These are phyloP conservation scores for Regulus satrapa DNA, from an alignment of 2,113 vertebrate genomes.

Conservation along the genomic window DNA sequence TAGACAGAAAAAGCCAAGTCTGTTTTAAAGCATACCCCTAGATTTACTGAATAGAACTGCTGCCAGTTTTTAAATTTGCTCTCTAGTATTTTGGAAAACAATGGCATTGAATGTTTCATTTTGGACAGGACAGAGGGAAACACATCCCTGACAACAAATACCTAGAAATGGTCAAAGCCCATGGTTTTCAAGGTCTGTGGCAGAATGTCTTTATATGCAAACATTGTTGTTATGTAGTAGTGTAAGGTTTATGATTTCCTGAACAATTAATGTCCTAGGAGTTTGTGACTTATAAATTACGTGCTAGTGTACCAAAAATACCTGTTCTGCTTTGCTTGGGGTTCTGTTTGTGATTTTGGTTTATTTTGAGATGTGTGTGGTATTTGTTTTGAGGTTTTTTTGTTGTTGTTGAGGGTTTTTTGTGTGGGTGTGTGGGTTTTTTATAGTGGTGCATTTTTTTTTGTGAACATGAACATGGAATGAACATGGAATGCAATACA, in stretches of 20 bases:
- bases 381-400: not conserved
- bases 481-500: not conserved
- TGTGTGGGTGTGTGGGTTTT: not conserved
- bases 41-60: not conserved
- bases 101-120: not conserved
- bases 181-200: not conserved
- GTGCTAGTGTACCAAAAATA: not conserved
- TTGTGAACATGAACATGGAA: not conserved
- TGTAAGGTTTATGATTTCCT: slow-evolving; percentile 4
- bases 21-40: not conserved
- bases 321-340: not conserved
- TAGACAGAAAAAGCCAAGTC: not conserved
- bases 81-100: not conserved
- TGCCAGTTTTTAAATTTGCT: not conserved
- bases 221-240: not conserved
- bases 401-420: not conserved
- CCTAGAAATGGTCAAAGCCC: not conserved
- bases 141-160: not conserved
- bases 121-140: not conserved
- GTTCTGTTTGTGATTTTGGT: not conserved
- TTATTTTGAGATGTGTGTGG: not conserved
- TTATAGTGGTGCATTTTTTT: not conserved
- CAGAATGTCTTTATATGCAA: not conserved
- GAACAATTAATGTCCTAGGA: slow-evolving; percentile 17
- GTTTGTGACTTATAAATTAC: not conserved